A percentile compares a stretch with the other conserved stretches of the same genome.
phyloP scores from a whole-genome alignment of 2,888 invertebrate genomes.

The Acrobasis consociella region DNA sequence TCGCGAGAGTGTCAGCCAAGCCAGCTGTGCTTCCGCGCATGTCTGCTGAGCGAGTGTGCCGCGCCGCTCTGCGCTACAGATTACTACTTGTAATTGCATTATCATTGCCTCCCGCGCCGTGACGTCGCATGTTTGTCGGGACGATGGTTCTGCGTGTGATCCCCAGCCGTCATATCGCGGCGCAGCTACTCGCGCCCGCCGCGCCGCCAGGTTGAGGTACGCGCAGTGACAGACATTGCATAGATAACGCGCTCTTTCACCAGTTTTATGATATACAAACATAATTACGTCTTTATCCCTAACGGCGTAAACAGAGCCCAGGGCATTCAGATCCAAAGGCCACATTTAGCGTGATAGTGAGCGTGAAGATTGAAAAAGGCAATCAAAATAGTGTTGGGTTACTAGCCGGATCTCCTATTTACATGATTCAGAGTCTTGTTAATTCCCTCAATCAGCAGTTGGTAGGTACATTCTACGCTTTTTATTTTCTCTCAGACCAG shows the following conservation, averaged over 20 bases:
- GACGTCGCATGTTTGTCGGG: slow-evolving; percentile 40
- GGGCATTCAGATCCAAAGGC: too few species aligned
- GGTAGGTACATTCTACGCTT: too few species aligned
- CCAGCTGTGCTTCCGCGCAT: slow-evolving; percentile 88
- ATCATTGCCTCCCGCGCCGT: slow-evolving; percentile 67
- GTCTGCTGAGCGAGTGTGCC: slow-evolving; percentile 61
- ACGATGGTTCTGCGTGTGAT: slow-evolving; percentile 36
- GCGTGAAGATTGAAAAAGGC: too few species aligned
- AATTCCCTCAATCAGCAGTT: too few species aligned
- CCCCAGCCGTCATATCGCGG: slow-evolving; percentile 27
- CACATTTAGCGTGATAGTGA: too few species aligned
- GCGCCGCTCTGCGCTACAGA: slow-evolving; percentile 54
- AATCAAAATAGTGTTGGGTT: too few species aligned
- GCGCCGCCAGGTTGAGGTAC: background rate
- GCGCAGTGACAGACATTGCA: slow-evolving; percentile 11
- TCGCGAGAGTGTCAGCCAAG: slow-evolving; percentile 84
- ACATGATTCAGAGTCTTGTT: too few species aligned
- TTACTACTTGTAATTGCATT: slow-evolving; percentile 72
- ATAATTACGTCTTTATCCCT: background rate
- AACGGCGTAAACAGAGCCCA: too few species aligned
- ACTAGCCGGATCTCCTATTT: too few species aligned
- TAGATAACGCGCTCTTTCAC: slow-evolving; percentile 32
- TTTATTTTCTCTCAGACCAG: too few species aligned
- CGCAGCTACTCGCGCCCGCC: slow-evolving; percentile 14
- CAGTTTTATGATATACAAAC: slow-evolving; percentile 17